Percentiles rank a stretch among this genome's conserved stretches.
Evolutionary conservation across 2,888 invertebrate genomes (phyloP).

Genomic region (Drepana falcataria): DNA sequence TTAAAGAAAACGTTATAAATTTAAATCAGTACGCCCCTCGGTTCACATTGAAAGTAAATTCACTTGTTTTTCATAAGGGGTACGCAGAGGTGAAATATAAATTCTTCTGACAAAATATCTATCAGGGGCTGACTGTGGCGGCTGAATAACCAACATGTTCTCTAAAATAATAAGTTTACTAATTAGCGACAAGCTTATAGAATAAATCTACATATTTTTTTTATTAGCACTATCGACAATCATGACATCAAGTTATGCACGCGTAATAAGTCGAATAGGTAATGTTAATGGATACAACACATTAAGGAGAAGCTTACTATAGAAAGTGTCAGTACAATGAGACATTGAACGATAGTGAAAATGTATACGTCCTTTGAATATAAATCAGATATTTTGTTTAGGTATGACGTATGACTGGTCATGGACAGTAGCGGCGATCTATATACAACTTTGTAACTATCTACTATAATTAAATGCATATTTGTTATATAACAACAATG

Average conservation of each 20-base stretch:
- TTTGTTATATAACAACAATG: conserved; percentile 15
- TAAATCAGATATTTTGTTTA: conserved; percentile 40
- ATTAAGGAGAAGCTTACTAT: conserved; percentile 51
- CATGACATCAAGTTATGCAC: conserved; percentile 31
- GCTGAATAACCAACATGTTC: no score
- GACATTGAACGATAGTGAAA: conserved; percentile 74
- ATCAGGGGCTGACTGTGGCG: no score
- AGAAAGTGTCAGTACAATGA: conserved; percentile 68
- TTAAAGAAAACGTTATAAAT: no score
- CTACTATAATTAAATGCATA: conserved; percentile 1
- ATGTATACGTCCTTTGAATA: conserved; percentile 46
- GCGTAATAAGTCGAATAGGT: conserved; percentile 26
- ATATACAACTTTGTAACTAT: conserved; percentile 6
- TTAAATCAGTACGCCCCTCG: no score
- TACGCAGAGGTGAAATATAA: no score
- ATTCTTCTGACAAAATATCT: no score
- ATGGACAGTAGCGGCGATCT: conserved; percentile 10
- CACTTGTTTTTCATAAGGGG: no score
- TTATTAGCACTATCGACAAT: conserved; percentile 9
- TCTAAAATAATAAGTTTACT: no score
- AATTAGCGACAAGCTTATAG: no score
- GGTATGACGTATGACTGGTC: conserved; percentile 19
- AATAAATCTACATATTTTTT: conserved; percentile 2
- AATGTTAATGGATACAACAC: conserved; percentile 17
- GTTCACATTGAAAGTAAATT: no score